phyloP scores from a whole-genome alignment of 2,113 vertebrate genomes.

The Paracanthobrama guichenoti region DNA sequence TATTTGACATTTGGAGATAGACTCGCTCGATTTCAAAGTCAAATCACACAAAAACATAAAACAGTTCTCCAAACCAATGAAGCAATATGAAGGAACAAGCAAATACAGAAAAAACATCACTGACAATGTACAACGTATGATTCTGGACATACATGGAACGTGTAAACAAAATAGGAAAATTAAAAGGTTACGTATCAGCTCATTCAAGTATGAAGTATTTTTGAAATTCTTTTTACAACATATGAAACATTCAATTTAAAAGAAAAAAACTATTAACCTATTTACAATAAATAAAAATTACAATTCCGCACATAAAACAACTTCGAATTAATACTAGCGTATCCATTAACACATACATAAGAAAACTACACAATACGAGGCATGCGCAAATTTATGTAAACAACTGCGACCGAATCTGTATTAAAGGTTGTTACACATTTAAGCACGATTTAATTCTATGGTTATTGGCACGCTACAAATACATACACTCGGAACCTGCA shows the following conservation, averaged over 20 bases:
- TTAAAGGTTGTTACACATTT: constrained; percentile 26
- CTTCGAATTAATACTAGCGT: constrained; percentile 55
- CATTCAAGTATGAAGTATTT: constrained; percentile 53
- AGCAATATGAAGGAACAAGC: constrained; percentile 16
- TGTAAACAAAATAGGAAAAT: constrained; percentile 59
- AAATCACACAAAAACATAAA: constrained; percentile 8
- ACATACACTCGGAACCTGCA: constrained; percentile 31
- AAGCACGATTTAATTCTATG: constrained; percentile 26
- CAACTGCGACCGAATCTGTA: constrained; percentile 55
- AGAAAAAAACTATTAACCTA: constrained; percentile 64
- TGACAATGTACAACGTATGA: constrained; percentile 34
- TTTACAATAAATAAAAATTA: constrained; percentile 78
- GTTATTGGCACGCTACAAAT: constrained; percentile 39
- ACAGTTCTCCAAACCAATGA: neutral
- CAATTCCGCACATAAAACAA: constrained; percentile 57
- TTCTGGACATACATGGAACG: constrained; percentile 52
- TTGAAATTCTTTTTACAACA: constrained; percentile 52
- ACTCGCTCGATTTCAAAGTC: constrained; percentile 26
- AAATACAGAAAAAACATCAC: constrained; percentile 42
- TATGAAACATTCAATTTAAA: constrained; percentile 66
- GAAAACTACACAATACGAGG: constrained; percentile 61
- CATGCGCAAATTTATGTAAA: constrained; percentile 76
- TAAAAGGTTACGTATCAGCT: constrained; percentile 43
- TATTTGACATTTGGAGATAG: constrained; percentile 21
- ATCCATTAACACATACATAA: constrained; percentile 59